phyloP scores from a whole-genome alignment of 2,888 invertebrate genomes.

The Nephrotoma guestfalica region DNA sequence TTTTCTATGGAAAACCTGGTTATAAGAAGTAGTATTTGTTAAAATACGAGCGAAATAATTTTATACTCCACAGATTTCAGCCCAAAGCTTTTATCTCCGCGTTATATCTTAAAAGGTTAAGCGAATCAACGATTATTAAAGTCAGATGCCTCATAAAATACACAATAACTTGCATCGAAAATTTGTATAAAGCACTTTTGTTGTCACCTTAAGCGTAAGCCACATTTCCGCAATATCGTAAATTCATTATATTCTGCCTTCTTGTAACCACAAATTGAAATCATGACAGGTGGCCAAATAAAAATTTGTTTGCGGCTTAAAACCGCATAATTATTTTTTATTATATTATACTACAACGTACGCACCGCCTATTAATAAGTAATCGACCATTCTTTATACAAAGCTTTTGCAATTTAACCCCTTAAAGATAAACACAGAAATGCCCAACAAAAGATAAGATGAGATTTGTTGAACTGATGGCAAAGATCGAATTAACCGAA shows the following conservation, averaged over 20 bases:
- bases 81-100: no score
- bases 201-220: neutral
- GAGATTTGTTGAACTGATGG: neutral
- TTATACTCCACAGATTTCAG: no score
- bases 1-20: no score
- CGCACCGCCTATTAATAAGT: neutral
- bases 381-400: neutral
- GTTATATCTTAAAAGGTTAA: no score
- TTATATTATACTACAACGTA: neutral
- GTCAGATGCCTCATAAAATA: no score
- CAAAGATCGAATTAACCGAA: neutral
- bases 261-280: neutral
- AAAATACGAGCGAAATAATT: no score
- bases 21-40: no score
- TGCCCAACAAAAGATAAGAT: neutral
- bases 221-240: neutral
- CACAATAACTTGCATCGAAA: no score
- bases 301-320: neutral
- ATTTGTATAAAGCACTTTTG: neutral
- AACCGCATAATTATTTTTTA: neutral
- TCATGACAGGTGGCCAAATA: neutral
- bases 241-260: neutral
- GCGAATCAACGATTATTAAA: no score
- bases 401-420: neutral
- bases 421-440: neutral